Conservation (phyloP, 2,797 vertebrate species). For the Todus mexicanus region DNA sequence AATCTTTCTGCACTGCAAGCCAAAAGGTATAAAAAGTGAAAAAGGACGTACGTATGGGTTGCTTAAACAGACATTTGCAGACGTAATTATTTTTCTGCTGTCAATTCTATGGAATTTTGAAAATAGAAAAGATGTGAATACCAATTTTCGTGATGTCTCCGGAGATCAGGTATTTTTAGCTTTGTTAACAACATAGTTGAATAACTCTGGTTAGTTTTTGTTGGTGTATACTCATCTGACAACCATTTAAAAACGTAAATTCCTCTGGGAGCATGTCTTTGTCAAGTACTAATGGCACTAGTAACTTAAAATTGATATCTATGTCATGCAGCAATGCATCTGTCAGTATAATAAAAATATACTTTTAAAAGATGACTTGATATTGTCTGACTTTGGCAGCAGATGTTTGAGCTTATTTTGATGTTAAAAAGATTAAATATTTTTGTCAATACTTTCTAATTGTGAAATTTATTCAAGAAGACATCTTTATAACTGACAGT, state of each 20-base stretch:
- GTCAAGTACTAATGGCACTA: slow-evolving; percentile 61
- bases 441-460: slow-evolving; percentile 66
- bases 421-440: slow-evolving; percentile 66
- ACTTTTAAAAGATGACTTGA: slow-evolving; percentile 56
- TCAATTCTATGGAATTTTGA: not conserved
- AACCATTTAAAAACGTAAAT: slow-evolving; percentile 53
- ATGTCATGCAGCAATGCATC: slow-evolving; percentile 62
- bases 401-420: slow-evolving; percentile 66
- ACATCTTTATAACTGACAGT: slow-evolving; percentile 53
- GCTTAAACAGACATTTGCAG: not conserved
- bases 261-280: slow-evolving; percentile 60
- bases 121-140: not conserved
- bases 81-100: not conserved
- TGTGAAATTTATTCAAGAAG: slow-evolving; percentile 59
- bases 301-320: slow-evolving; percentile 69
- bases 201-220: slow-evolving; percentile 26
- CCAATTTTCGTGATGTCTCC: slow-evolving; percentile 16
- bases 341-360: slow-evolving; percentile 66
- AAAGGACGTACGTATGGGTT: not conserved
- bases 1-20: not conserved
- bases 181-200: slow-evolving; percentile 39
- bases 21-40: not conserved
- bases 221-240: slow-evolving; percentile 45
- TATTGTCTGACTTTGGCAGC: slow-evolving; percentile 60
- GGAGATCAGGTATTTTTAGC: slow-evolving; percentile 41